Evolutionary conservation across 1,140 invertebrate genomes (phyloP), one percentile per base, ranked within the genome.

Genomic region (Geopemphigus sp.): DNA sequence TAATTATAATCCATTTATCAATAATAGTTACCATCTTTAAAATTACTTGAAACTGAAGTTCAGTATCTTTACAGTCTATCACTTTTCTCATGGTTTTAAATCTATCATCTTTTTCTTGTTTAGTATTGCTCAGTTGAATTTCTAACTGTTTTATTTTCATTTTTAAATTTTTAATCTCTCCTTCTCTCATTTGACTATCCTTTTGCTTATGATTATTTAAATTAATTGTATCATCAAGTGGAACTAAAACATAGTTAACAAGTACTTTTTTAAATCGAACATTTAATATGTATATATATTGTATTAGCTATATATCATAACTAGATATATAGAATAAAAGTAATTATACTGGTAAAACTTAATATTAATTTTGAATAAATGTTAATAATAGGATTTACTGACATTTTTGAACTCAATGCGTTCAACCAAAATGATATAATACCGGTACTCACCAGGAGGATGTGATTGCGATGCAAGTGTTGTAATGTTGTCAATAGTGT

Each of bases 31-130:
- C 12, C 8, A 39, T 39, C 32, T 4, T 39, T 39, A 39, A 39
- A n/a, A 39, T 8, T 22, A 76, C 74, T 11, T 78, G 74, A 2
- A 78, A 78, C 47, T 78, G 61, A 61, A 78, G 39, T 14, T 78
- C 74, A n/a, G 74, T 78, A 17, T 78, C 74, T 50, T 78, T 78
- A 50, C 74, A 61, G 11, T 63, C 57, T 0, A 78, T 63, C 22
- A 61, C 45, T 63, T 61, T 63, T 61, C n/a, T 63, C 57, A 78
- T 26, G 1, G n/a, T n/a, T 61, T 61, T 78, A 61, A 56, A 63
- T 63, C 50, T 78, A 63, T 78, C 74, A 63, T 78, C 74, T 26
- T 78, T 63, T 78, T 78, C 57, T 26, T 78, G 74, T 63, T 78
- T 78, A n/a, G 22, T 78, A 24, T 78, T 59, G 17, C 57, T 50